A percentile compares a stretch with the other conserved stretches of the same genome.
phyloP scores from a whole-genome alignment of 2,113 vertebrate genomes.

The Labeo rohita region DNA sequence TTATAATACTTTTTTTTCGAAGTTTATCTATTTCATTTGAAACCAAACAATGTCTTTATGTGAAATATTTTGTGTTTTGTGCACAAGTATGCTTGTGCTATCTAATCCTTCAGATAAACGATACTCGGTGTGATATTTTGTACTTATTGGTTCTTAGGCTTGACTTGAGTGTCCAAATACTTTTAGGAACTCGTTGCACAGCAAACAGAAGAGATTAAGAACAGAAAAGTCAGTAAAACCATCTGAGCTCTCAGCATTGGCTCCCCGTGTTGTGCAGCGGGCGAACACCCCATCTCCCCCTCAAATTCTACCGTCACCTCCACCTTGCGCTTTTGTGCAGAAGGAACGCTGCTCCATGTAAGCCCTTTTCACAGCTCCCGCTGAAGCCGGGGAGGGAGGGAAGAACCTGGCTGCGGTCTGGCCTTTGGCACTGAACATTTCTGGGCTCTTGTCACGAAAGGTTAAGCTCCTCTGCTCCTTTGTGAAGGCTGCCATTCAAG shows the following conservation, averaged over 20 bases:
- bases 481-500: conserved; percentile 70
- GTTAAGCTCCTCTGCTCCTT: conserved; percentile 71
- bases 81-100: background rate
- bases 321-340: conserved; percentile 73
- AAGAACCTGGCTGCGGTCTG: conserved; percentile 54
- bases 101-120: background rate
- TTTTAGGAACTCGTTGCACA: background rate
- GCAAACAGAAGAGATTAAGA: background rate
- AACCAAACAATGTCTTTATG: background rate
- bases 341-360: conserved; percentile 68
- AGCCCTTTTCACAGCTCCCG: conserved; percentile 67
- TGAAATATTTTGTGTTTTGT: background rate
- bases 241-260: conserved; percentile 59
- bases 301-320: conserved; percentile 74
- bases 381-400: conserved; percentile 51
- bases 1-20: too few species aligned
- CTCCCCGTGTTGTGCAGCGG: conserved; percentile 50
- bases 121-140: background rate
- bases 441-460: conserved; percentile 69
- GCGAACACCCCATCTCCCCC: conserved; percentile 50
- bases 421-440: conserved; percentile 60
- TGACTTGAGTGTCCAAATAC: background rate
- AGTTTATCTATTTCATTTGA: too few species aligned
- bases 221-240: background rate
- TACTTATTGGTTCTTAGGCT: background rate